phyloP scores from a whole-genome alignment of 2,888 invertebrate genomes.

The Synanthedon vespiformis region DNA sequence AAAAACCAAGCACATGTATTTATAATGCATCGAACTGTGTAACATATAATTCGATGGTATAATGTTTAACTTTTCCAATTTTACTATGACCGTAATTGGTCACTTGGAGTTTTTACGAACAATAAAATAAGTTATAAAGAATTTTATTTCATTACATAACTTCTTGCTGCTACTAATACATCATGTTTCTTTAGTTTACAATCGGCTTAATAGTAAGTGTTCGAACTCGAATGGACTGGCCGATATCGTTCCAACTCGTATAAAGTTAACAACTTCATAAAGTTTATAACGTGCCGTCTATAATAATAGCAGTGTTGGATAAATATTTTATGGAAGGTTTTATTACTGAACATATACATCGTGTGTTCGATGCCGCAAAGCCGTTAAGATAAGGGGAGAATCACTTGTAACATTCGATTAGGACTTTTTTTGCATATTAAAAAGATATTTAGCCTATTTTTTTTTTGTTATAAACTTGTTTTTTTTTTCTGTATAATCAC shows the following conservation, averaged over 20 bases:
- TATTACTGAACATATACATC: constrained; percentile 21
- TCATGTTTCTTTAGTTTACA: background rate
- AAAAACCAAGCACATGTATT: too few relatives aligned
- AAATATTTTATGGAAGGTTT: constrained; percentile 44
- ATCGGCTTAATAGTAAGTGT: constrained; percentile 9
- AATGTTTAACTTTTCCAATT: too few relatives aligned
- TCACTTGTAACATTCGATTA: background rate
- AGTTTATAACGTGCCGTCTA: constrained; percentile 51
- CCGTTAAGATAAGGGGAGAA: constrained; percentile 13
- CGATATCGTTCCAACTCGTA: constrained; percentile 28
- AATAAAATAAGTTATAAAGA: background rate
- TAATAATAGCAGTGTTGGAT: constrained; percentile 30
- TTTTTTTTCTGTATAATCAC: too few relatives aligned
- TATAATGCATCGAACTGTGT: too few relatives aligned
- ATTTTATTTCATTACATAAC: background rate
- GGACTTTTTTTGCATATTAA: background rate
- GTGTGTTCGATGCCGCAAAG: constrained; percentile 13
- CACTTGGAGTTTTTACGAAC: background rate
- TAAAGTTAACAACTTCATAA: constrained; percentile 56
- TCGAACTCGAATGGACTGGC: constrained; percentile 8
- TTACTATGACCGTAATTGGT: too few relatives aligned
- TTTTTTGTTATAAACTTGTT: too few relatives aligned
- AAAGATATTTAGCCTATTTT: background rate
- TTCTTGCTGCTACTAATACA: background rate
- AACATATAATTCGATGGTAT: too few relatives aligned